Evolutionary conservation across 2,888 invertebrate genomes (phyloP).

Genomic region (Drosophila gaucha): DNA sequence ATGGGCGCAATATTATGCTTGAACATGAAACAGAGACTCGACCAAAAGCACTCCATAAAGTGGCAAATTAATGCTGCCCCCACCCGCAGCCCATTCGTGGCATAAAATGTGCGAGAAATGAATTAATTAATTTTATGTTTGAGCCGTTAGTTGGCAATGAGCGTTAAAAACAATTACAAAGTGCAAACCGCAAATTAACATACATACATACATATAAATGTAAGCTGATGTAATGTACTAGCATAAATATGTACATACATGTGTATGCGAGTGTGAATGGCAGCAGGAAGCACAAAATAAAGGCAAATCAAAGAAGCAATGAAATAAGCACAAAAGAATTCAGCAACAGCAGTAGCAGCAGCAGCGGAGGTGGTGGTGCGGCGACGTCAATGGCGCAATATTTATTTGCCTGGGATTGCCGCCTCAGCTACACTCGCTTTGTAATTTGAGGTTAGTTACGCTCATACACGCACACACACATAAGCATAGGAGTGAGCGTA

Average conservation of each 20-base stretch:
- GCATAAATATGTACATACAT: constrained; percentile 6
- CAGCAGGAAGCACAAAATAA: constrained; percentile 36
- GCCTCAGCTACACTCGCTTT: constrained; percentile 26
- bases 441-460: constrained; percentile 61
- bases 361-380: constrained; percentile 29
- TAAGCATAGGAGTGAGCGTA: constrained; percentile 9
- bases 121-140: constrained; percentile 71
- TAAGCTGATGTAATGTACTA: constrained; percentile 18
- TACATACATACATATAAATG: constrained; percentile 10
- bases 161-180: constrained; percentile 61
- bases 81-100: constrained; percentile 5
- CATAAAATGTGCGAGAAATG: constrained; percentile 57
- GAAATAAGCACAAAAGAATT: constrained; percentile 31
- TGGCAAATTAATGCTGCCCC: constrained; percentile 47
- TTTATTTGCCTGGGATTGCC: constrained; percentile 27
- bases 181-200: constrained; percentile 43
- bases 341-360: constrained; percentile 17
- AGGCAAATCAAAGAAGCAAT: constrained; percentile 34
- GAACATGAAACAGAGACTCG: constrained; percentile 49
- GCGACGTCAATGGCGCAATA: constrained; percentile 43
- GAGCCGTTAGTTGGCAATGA: constrained; percentile 28
- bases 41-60: constrained; percentile 40
- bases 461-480: constrained; percentile 14
- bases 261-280: constrained; percentile 15
- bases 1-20: constrained; percentile 51